Base-by-base conservation (phyloP, 2,888 invertebrate species). In the Dolichopus griseipennis region DNA sequence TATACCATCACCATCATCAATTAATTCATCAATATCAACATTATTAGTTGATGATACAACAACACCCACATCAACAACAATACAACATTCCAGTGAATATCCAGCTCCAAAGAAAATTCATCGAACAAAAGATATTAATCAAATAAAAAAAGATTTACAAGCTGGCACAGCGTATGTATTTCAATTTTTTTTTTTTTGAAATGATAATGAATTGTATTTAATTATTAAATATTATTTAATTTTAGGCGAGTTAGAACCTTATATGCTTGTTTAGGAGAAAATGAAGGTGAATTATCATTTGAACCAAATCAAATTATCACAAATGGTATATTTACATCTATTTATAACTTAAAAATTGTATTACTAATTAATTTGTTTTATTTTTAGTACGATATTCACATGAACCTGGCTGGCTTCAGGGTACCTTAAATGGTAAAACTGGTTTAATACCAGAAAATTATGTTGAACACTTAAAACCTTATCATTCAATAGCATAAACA, bases 381-480 rank as follows among this genome's bases (percentile, higher is more conserved):
- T 63, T 83, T 84, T 66, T 82, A 95, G 95, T 95, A 70, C 89
- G 91, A 76, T 87, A 89, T 73, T 96, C 96, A 33, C 89, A 92
- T 77, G 98, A 98, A 83, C 97, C 97, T 22, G 97, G 98, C 74
- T 98, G 98, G 98, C 85, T 98, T 77, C 95, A 97, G 81, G 98
- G 98, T 72, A 91, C 92, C 67, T 84, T 97, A 73, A 90, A 93
- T 82, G 97, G 97, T 70, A 90, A 90, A 83, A 90, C 90, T 66
- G 97, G 97, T 66, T 87, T 97, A 72, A 92, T 97, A 82, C 97
- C 97, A 71, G 94, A 94, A 83, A 97, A 97, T 84, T 97, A 97
- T 83, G 95, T 97, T 69, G 95, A 97, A 84, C 80, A 81, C 72
- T 75, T 80, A 71, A 81, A 81, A 77, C 77, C 79, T 72, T 80